A percentile compares a stretch with the other conserved stretches of the same genome.
Conservation (phyloP, 53 echinoderm and acorn worm species). For the Hippasteria phrygiana region DNA sequence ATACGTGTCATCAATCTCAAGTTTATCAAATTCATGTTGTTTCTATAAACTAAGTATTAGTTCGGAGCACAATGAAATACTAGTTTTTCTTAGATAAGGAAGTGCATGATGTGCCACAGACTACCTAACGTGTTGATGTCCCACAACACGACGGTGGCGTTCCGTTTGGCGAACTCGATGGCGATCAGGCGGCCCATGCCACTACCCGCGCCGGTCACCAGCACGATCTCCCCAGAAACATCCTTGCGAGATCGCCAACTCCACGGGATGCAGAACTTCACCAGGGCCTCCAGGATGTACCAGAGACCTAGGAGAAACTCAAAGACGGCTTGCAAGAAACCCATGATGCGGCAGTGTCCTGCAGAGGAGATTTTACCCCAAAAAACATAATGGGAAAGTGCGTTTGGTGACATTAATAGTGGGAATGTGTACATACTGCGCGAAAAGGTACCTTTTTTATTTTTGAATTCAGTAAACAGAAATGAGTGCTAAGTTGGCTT, state of each 20-base stretch:
- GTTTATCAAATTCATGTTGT: too few species aligned
- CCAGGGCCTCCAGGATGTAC: constrained; percentile 22
- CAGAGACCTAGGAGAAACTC: not conserved
- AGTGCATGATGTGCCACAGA: not conserved
- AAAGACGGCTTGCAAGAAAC: not conserved
- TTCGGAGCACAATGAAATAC: too few species aligned
- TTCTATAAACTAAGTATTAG: too few species aligned
- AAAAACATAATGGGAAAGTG: too few species aligned
- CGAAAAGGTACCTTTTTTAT: too few species aligned
- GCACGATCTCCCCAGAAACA: constrained; percentile 84
- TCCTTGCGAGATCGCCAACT: constrained; percentile 69
- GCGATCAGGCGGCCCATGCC: constrained; percentile 70
- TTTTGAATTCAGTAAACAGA: too few species aligned
- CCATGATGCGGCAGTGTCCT: not conserved
- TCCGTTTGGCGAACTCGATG: constrained; percentile 61
- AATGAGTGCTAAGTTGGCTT: too few species aligned
- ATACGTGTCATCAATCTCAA: too few species aligned
- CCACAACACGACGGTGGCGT: constrained; percentile 64
- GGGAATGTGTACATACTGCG: too few species aligned
- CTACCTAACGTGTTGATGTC: constrained; percentile 58
- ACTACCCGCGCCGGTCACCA: constrained; percentile 87
- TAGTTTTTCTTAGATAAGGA: not conserved
- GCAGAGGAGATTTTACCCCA: too few species aligned
- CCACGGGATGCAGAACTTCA: constrained; percentile 40
- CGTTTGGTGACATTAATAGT: too few species aligned